Evolutionary conservation across 2,888 invertebrate species (phyloP).

Genomic region (Drosophila merina): DNA sequence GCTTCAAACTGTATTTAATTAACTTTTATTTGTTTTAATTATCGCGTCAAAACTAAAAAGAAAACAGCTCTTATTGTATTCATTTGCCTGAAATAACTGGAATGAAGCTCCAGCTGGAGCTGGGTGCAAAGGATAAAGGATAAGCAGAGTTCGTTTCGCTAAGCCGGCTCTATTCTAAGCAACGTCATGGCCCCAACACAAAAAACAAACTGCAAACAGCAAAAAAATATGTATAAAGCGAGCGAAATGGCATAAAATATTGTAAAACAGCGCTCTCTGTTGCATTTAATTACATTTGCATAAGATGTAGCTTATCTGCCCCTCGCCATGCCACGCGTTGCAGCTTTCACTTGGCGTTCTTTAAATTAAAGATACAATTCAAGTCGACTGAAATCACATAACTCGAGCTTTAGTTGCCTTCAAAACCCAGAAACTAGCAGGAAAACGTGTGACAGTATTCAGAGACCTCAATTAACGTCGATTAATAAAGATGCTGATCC

Average conservation of each 20-base stretch:
- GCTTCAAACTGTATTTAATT: conserved; percentile 63
- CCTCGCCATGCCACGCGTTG: conserved; percentile 31
- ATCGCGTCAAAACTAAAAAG: conserved; percentile 50
- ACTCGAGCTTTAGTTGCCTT: not conserved
- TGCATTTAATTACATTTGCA: conserved; percentile 76
- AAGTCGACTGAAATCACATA: not conserved
- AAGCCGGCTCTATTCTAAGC: conserved; percentile 41
- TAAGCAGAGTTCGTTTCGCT: conserved; percentile 11
- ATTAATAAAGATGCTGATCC: not conserved
- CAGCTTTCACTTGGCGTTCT: conserved; percentile 9
- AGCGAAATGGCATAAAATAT: conserved; percentile 67
- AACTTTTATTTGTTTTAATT: conserved; percentile 75
- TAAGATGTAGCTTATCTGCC: conserved; percentile 72
- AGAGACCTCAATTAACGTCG: not conserved
- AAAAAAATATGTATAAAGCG: conserved; percentile 19
- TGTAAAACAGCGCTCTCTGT: conserved; percentile 66
- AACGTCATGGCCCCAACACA: conserved; percentile 6
- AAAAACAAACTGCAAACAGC: conserved; percentile 6
- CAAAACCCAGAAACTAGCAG: not conserved
- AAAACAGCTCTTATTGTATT: conserved; percentile 24
- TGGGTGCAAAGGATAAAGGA: conserved; percentile 1
- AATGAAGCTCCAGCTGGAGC: not conserved
- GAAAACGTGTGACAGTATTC: not conserved
- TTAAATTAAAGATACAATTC: not conserved
- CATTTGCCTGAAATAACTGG: conserved; percentile 26